Evolutionary conservation across 2,113 vertebrate species (phyloP), one percentile per base, ranked within the genome.

Genomic region (Perccottus glenii): DNA sequence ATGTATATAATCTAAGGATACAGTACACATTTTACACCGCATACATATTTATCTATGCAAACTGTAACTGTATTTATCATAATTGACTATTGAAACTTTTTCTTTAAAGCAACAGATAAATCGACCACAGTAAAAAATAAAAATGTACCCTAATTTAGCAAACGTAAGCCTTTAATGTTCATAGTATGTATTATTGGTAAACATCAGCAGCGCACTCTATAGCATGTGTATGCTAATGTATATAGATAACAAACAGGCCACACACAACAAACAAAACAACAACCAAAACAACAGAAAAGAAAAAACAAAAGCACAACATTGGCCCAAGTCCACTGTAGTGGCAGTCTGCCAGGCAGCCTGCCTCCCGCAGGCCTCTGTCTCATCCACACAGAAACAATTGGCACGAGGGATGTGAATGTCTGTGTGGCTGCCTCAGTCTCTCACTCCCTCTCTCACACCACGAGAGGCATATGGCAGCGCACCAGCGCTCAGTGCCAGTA

Each of bases 301-400:
- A 27, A 49, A 61, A 62, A 47, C 48, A 65, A 79, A 53, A 44
- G 40, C 16, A 64, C n/a, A 85, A 85, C 60, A 73, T 78, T 87
- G 86, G 81, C 77, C 16, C 4, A 42, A 40, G 52, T 82, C 80
- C 71, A 77, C 59, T 2, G 71, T 27, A 58, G 57, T 36, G 68
- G 55, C 64, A 78, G 78, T 85, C 67, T 3, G 77, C 87, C 86
- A 90, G 84, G 16, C 67, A 61, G 73, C 58, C 81, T 55, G 70
- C 70, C 60, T 84, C 81, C 73, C 74, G 75, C 76, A 78, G 68
- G 69, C 66, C 74, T 60, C 74, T 51, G 75, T 77, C 80, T 82
- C 82, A 75, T 83, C 73, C 49, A 48, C 66, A 73, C 75, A 65
- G 70, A 73, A 77, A 83, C 82, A 84, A 75, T 82, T 88, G 89